Evolutionary conservation across 2,797 vertebrate genomes (phyloP), one percentile per base, ranked within the genome.

Genomic region (Ara ararauna): DNA sequence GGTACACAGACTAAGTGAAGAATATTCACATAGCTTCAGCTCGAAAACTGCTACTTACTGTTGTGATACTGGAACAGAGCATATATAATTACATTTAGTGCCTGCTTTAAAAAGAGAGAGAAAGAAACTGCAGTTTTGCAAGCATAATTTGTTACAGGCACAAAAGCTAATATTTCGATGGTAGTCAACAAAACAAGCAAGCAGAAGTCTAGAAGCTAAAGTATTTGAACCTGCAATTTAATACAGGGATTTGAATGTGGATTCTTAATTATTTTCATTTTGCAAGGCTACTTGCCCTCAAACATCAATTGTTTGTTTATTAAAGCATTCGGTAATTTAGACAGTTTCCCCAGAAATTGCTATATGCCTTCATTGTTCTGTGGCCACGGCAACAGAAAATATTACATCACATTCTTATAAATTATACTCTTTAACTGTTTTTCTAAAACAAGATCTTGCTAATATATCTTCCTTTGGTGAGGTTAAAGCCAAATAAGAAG

Each of bases 271-370:
- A 42, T 79, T 91, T 96, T 91, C n/a, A 84, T 78, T 94, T 8
- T 8, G 2, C 50, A 67, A 81, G 54, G 40, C n/a, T 86, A 42
- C 27, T 81, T 91, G 60, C 70, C 73, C 64, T 94, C 51, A 81
- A 84, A 93, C n/a, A 90, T 60, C 60, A 92, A 75, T 94, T 90
- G 50, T 91, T 87, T 92, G 56, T 84, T 96, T 91, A 76, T 91
- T 94, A 91, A 88, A 88, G 47, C 8, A 56, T 78, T 91, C 54
- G 32, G 32, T 87, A 93, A 90, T 90, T 93, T 91, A 93, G 82
- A 81, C 61, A 66, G 21, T 81, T 92, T 89, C 42, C 26, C 61
- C 58, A 66, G 84, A 89, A 92, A 83, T 0, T 91, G 58, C 68
- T 89, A 3, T 62, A 84, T 67, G 58, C 24, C 16, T 91, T 67